These are phyloP conservation scores for Epizoanthus stellaris DNA, from an alignment of 92 coral and sea anemone genomes.

Conservation along the genomic window DNA sequence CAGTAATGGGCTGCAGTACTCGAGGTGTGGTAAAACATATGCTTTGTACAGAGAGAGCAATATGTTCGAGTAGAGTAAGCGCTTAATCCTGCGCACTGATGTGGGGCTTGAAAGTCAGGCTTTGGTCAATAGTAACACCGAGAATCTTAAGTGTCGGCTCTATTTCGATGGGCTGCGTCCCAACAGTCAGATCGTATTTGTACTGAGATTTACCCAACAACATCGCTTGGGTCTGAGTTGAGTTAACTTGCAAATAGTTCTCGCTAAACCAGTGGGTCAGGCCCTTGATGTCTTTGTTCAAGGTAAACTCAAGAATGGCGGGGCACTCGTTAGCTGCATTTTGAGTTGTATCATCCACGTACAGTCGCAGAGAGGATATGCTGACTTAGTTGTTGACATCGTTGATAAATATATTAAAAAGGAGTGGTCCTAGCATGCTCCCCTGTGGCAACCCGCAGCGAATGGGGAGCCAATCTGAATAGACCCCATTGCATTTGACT, in stretches of 20 bases:
- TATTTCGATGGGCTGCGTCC: too few species aligned
- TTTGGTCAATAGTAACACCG: too few species aligned
- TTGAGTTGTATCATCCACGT: conserved; percentile 49
- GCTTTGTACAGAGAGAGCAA: too few species aligned
- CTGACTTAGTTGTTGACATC: conserved; percentile 24
- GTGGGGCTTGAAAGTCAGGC: too few species aligned
- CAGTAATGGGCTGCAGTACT: too few species aligned
- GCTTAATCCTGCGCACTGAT: too few species aligned
- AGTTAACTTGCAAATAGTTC: conserved; percentile 6
- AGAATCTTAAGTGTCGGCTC: too few species aligned
- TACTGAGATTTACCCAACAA: neutral
- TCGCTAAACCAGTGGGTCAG: conserved; percentile 11
- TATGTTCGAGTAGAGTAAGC: too few species aligned
- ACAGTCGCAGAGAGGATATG: conserved; percentile 39
- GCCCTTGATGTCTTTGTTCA: conserved; percentile 22
- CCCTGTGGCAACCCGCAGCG: conserved; percentile 66
- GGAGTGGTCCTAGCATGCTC: conserved; percentile 46
- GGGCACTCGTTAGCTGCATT: conserved; percentile 31
- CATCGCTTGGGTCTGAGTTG: neutral
- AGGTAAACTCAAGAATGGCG: neutral
- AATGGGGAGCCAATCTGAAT: conserved; percentile 26
- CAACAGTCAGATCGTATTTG: too few species aligned
- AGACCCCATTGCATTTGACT: conserved; percentile 38
- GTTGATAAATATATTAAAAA: conserved; percentile 39
- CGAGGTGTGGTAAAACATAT: too few species aligned